These are phyloP conservation scores for Mandrillus leucophaeus DNA, from an alignment of 2,113 vertebrate species.

Conservation along the genomic window DNA sequence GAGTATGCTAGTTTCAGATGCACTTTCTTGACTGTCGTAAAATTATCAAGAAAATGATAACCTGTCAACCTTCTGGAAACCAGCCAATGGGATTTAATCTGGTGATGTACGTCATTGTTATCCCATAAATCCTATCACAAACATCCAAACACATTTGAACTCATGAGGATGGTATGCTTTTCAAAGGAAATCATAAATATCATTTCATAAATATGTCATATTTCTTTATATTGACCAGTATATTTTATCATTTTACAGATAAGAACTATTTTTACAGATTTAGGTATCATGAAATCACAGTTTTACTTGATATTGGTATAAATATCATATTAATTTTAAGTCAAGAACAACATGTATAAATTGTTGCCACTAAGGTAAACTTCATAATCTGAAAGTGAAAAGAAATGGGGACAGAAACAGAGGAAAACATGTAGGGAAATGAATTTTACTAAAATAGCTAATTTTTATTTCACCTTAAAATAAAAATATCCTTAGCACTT, in stretches of 20 bases:
- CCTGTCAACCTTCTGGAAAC: not conserved
- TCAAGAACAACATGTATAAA: not conserved
- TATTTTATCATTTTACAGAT: not conserved
- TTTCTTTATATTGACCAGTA: not conserved
- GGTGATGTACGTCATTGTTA: not conserved
- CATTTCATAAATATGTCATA: not conserved
- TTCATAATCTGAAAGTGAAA: not conserved
- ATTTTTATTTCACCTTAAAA: not conserved
- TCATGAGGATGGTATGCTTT: not conserved
- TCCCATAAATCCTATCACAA: not conserved
- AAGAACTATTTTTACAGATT: not conserved
- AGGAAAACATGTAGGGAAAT: not conserved
- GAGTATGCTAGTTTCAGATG: not conserved
- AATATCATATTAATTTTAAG: not conserved
- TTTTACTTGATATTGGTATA: not conserved
- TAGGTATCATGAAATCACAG: not conserved
- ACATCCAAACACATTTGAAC: not conserved
- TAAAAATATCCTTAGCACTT: not conserved
- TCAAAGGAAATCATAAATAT: not conserved
- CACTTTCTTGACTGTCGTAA: not conserved
- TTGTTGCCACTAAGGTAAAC: not conserved
- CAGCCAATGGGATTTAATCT: not conserved
- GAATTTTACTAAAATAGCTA: not conserved
- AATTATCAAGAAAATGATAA: constrained; percentile 29
- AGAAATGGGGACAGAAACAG: not conserved